Conservation (phyloP, 2,797 vertebrate species). For the Todus mexicanus region DNA sequence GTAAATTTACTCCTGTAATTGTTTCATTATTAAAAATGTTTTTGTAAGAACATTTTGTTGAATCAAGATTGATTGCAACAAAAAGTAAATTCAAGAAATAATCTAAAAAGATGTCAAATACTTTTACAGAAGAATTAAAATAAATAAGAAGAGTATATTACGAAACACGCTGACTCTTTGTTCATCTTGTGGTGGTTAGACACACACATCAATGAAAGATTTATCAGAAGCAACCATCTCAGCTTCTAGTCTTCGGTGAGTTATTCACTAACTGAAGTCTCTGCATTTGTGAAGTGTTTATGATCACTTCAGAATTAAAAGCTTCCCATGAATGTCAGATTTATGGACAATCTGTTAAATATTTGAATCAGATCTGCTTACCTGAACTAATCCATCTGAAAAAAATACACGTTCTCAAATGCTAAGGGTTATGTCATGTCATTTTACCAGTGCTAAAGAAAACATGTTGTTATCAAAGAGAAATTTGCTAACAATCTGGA, state of each 20-base stretch:
- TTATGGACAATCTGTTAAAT: slow-evolving; percentile 59
- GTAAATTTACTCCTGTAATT: slow-evolving; percentile 39
- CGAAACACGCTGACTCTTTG: slow-evolving; percentile 1
- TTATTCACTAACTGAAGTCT: neutral
- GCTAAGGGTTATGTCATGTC: slow-evolving; percentile 25
- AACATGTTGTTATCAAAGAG: slow-evolving; percentile 30
- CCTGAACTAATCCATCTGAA: slow-evolving; percentile 52
- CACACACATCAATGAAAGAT: slow-evolving; percentile 23
- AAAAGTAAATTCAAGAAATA: slow-evolving; percentile 27
- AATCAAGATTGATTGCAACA: neutral
- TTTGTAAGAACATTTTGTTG: neutral
- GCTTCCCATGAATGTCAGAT: slow-evolving; percentile 40
- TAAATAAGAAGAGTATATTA: slow-evolving; percentile 24
- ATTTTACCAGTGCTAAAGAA: neutral
- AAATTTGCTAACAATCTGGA: slow-evolving; percentile 39
- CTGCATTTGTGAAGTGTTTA: slow-evolving; percentile 11
- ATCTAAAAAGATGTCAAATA: slow-evolving; percentile 13
- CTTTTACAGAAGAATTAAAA: slow-evolving; percentile 20
- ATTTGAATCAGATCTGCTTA: slow-evolving; percentile 52
- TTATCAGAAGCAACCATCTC: slow-evolving; percentile 29
- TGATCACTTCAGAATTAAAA: slow-evolving; percentile 43
- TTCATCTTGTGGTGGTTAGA: slow-evolving; percentile 41
- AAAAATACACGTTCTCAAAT: neutral
- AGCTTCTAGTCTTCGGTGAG: neutral
- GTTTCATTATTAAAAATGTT: slow-evolving; percentile 59